Evolutionary conservation across 1,140 invertebrate genomes (phyloP).

Genomic region (Teleogryllus occipitalis): DNA sequence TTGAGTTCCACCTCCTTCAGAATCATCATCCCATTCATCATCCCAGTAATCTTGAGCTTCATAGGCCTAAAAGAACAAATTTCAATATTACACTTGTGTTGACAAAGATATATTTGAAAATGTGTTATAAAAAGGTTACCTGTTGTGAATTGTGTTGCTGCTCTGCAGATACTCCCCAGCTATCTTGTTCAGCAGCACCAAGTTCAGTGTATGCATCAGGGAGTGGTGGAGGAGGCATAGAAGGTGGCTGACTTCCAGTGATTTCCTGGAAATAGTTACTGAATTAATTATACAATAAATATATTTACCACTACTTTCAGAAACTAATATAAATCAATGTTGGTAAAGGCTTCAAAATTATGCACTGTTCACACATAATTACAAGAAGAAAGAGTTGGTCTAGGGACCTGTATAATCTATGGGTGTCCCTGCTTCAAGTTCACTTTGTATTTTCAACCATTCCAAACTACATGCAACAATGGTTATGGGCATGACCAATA

Average conservation of each 20-base stretch:
- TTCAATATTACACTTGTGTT: not conserved
- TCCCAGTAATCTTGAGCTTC: conserved; percentile 60
- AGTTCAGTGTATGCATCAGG: conserved; percentile 30
- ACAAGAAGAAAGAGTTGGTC: too few relatives aligned
- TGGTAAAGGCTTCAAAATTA: too few relatives aligned
- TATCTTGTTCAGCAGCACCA: conserved; percentile 33
- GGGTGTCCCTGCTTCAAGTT: not conserved
- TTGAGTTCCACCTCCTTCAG: conserved; percentile 49
- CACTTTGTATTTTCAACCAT: conserved; percentile 20
- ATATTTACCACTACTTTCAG: too few relatives aligned
- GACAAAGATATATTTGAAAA: not conserved
- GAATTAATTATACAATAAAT: not conserved
- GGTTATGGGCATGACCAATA: conserved; percentile 24
- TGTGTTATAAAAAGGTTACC: not conserved
- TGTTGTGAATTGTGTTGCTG: conserved; percentile 24
- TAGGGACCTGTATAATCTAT: too few relatives aligned
- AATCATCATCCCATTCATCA: conserved; percentile 85
- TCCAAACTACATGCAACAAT: conserved; percentile 25
- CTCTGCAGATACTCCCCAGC: conserved; percentile 38
- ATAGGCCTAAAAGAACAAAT: not conserved
- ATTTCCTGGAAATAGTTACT: conserved; percentile 11
- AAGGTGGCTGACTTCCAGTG: conserved; percentile 32
- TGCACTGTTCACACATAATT: too few relatives aligned
- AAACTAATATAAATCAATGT: too few relatives aligned
- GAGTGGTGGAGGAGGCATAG: conserved; percentile 42